Evolutionary conservation across 2,113 vertebrate species (phyloP).

Genomic region (Noctilio leporinus): DNA sequence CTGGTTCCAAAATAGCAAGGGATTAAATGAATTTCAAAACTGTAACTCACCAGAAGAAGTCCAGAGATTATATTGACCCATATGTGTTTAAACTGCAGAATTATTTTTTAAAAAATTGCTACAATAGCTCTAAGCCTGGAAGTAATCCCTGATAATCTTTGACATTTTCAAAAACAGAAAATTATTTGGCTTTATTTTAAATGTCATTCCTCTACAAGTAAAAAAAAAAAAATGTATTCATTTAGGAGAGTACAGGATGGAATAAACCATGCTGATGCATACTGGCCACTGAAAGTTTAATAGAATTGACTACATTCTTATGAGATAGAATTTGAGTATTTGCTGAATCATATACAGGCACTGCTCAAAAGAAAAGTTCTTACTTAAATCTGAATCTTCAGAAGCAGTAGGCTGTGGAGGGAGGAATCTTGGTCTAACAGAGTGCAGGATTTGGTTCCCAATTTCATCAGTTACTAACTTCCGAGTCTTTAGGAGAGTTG

Average conservation of each 20-base stretch:
- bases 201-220: slow-evolving; percentile 45
- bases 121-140: neutral
- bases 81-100: neutral
- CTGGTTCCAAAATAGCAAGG: neutral
- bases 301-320: neutral
- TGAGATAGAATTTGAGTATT: neutral
- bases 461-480: neutral
- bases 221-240: slow-evolving; percentile 55
- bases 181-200: slow-evolving; percentile 58
- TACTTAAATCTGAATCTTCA: slow-evolving; percentile 11
- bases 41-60: neutral
- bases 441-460: neutral
- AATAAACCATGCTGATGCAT: neutral
- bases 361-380: neutral
- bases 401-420: neutral
- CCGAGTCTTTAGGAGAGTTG: neutral
- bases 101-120: neutral
- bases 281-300: neutral
- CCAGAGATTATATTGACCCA: neutral
- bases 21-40: slow-evolving; percentile 48
- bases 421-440: neutral
- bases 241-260: neutral
- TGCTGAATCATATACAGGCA: slow-evolving; percentile 20
- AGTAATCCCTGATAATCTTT: slow-evolving; percentile 24
- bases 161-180: slow-evolving; percentile 56